phyloP scores from a whole-genome alignment of 2,888 invertebrate genomes.

The Orthonevra nobilis region DNA sequence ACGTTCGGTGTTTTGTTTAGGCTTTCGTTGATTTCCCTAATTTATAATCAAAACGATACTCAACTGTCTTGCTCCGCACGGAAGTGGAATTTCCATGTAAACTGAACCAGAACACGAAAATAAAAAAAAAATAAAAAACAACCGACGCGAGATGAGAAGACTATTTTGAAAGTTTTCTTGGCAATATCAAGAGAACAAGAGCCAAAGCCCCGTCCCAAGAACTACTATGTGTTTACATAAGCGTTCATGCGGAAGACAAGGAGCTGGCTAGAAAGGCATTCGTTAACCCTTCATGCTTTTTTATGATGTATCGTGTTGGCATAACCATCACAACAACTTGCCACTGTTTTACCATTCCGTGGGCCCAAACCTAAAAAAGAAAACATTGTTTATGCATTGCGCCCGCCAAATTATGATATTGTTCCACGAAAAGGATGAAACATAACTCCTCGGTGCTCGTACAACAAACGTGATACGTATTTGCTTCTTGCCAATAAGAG shows the following conservation, averaged over 20 bases:
- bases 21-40: constrained; percentile 51
- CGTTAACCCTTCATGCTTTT: constrained; percentile 38
- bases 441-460: constrained; percentile 24
- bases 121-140: background rate
- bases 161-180: constrained; percentile 47
- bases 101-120: constrained; percentile 20
- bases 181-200: background rate
- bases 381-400: constrained; percentile 66
- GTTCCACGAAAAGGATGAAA: constrained; percentile 32
- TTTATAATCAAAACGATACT: constrained; percentile 46
- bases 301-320: constrained; percentile 53
- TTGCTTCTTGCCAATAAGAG: constrained; percentile 11
- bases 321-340: constrained; percentile 57
- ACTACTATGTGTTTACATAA: constrained; percentile 43
- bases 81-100: no score
- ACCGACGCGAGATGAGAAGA: constrained; percentile 22
- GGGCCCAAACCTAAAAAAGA: constrained; percentile 12
- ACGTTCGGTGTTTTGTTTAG: constrained; percentile 36
- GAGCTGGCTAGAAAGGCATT: constrained; percentile 28
- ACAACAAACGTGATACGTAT: constrained; percentile 56
- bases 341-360: constrained; percentile 30
- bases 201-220: constrained; percentile 14
- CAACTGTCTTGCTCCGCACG: constrained; percentile 6
- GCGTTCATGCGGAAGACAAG: constrained; percentile 40
- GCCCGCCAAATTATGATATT: constrained; percentile 63